Evolutionary conservation across 1,140 invertebrate genomes (phyloP).

Genomic region (Pristionchus pacificus): DNA sequence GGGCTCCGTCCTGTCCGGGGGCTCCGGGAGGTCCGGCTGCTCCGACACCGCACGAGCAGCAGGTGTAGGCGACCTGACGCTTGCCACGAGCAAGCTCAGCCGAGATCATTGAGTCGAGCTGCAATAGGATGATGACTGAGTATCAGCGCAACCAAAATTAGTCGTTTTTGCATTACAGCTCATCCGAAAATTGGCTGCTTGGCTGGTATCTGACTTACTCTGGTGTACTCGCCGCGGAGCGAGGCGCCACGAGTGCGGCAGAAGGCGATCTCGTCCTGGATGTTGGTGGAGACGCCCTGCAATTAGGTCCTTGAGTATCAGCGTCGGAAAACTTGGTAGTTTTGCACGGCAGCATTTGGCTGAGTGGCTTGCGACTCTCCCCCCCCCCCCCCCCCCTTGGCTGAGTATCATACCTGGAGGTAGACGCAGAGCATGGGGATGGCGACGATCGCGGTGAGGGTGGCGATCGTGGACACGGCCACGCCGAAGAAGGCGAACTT

Average conservation of each 20-base stretch:
- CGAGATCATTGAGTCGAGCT: constrained; percentile 1
- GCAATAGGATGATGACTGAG: neutral
- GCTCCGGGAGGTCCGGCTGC: constrained; percentile 31
- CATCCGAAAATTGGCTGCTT: neutral
- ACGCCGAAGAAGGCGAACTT: constrained; percentile 47
- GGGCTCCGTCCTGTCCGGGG: constrained; percentile 31
- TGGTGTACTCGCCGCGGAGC: constrained; percentile 22
- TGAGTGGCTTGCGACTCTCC: no score
- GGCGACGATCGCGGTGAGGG: constrained; percentile 45
- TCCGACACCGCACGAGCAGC: constrained; percentile 38
- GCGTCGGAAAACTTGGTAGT: neutral
- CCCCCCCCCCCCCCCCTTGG: neutral
- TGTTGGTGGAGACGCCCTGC: constrained; percentile 24
- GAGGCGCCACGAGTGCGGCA: constrained; percentile 10
- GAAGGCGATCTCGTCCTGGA: constrained; percentile 32
- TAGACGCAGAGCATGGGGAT: constrained; percentile 51
- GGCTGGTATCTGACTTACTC: neutral
- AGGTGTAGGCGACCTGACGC: constrained; percentile 22
- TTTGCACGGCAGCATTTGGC: neutral
- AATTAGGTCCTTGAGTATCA: neutral
- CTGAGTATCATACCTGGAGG: neutral
- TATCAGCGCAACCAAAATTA: neutral
- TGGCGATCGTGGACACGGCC: constrained; percentile 45
- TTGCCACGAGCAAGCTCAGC: constrained; percentile 9
- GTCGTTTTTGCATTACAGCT: neutral